Conservation (phyloP, 1,140 invertebrate species). For the Drosophila pectinifera region DNA sequence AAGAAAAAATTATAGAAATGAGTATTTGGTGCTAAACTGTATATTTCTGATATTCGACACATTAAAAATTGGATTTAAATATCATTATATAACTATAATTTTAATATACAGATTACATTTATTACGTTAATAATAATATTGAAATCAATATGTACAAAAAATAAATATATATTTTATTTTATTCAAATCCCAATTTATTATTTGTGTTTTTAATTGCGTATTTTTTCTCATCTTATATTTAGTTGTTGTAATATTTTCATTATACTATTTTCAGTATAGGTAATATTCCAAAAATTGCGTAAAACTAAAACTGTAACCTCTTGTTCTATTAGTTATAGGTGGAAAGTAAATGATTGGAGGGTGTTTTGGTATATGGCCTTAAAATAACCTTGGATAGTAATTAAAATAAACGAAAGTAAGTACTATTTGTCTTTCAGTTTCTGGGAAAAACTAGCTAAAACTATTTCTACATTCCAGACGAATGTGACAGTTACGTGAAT, state of each 20-base stretch:
- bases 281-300: neutral
- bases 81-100: slow-evolving; percentile 16
- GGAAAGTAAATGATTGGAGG: slow-evolving; percentile 60
- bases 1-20: neutral
- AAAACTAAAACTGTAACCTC: slow-evolving; percentile 22
- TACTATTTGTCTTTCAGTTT: neutral
- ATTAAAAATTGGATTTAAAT: slow-evolving; percentile 3
- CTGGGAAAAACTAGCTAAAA: neutral
- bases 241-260: slow-evolving; percentile 12
- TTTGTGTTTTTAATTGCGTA: slow-evolving; percentile 25
- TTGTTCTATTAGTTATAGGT: slow-evolving; percentile 77
- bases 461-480: slow-evolving; percentile 19
- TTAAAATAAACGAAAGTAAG: slow-evolving; percentile 34
- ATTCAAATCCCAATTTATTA: slow-evolving; percentile 32
- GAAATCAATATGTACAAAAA: slow-evolving; percentile 55
- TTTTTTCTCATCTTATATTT: slow-evolving; percentile 21
- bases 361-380: slow-evolving; percentile 19
- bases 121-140: slow-evolving; percentile 38
- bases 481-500: slow-evolving; percentile 1
- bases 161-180: slow-evolving; percentile 57
- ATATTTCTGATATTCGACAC: slow-evolving; percentile 19
- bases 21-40: slow-evolving; percentile 25
- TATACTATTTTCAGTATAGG: slow-evolving; percentile 22
- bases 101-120: slow-evolving; percentile 2
- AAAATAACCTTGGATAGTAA: slow-evolving; percentile 5